Evolutionary conservation across 2,888 invertebrate species (phyloP), one percentile per base, ranked within the genome.

Genomic region (Leucoma salicis): DNA sequence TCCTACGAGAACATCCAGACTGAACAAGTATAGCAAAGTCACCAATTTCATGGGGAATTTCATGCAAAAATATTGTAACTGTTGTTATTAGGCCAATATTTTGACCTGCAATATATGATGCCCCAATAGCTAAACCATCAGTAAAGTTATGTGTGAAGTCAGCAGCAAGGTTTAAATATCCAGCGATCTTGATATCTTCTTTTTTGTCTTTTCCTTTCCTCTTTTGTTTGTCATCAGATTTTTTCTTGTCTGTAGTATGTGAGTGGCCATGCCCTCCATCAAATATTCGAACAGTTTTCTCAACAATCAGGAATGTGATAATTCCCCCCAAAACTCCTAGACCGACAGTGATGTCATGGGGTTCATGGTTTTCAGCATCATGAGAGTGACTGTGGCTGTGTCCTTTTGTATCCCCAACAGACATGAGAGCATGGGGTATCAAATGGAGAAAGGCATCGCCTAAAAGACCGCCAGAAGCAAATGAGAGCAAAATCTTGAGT

Each of bases 141-240:
- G 99, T 99, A 73, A 99, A 99, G 85, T 99, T 99, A 79, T 99
- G 99, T 10, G 97, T 94, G 79, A 99, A 99, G 82, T 99, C 99
- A 24, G 99, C 99, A 37, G 97, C 99, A 55, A 99, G 89, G 85
- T 99, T 99, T 50, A 99, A 91, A 78, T 99, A 99, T 1, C 98
- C 98, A 43, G 87, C 74, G 40, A 86, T 82, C 63, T 90, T 89
- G 32, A 87, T 90, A 39, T 87, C 85, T 42, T 86, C 67, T 50
- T 90, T 87, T 46, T 79, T 82, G 11, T 79, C 74, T 63, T 27
- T 27, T 27, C 1, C 27, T 42, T 75, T 75, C 64, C 79, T 82
- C 51, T 83, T 85, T 25, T 66, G 59, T 53, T 83, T 86, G 28
- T 88, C 82, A 57, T 83, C 78, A 43, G 75, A 69, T 53, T 85